phyloP scores from a whole-genome alignment of 2,113 vertebrate species.

The Pseudorhombus dupliciocellatus region DNA sequence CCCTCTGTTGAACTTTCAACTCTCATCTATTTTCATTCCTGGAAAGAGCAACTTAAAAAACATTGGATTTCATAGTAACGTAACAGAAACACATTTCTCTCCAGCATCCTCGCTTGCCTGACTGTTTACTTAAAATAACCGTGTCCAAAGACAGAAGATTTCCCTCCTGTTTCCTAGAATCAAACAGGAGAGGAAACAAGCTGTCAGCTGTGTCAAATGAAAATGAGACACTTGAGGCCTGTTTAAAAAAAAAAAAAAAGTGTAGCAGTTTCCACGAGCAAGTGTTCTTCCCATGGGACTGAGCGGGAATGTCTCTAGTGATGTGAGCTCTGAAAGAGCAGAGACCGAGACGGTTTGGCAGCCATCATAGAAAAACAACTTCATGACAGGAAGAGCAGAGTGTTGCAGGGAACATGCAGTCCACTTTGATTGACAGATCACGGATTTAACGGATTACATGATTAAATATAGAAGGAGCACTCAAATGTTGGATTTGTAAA shows the following conservation, averaged over 20 bases:
- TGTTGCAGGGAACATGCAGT: neutral
- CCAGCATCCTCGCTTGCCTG: neutral
- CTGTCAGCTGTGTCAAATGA: constrained; percentile 38
- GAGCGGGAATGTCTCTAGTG: constrained; percentile 45
- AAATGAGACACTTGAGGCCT: constrained; percentile 35
- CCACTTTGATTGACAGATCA: neutral
- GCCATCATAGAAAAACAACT: constrained; percentile 13
- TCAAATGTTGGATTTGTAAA: too few species aligned
- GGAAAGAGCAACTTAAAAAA: constrained; percentile 4
- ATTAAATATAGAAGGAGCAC: neutral
- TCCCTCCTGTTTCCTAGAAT: constrained; percentile 13
- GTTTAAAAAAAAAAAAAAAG: constrained; percentile 13
- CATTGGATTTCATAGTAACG: constrained; percentile 6
- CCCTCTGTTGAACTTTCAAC: neutral
- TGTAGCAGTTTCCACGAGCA: constrained; percentile 47
- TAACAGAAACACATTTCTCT: constrained; percentile 3
- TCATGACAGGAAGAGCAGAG: constrained; percentile 15
- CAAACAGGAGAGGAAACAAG: constrained; percentile 39
- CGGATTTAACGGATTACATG: neutral
- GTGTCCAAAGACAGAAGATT: constrained; percentile 23
- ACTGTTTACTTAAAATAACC: constrained; percentile 32
- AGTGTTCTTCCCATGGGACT: constrained; percentile 28
- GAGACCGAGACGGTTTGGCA: constrained; percentile 5
- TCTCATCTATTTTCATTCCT: constrained; percentile 10
- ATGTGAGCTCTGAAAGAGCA: constrained; percentile 23